Evolutionary conservation across 2,113 vertebrate species (phyloP).

Genomic region (Pomatorhinus ruficollis): DNA sequence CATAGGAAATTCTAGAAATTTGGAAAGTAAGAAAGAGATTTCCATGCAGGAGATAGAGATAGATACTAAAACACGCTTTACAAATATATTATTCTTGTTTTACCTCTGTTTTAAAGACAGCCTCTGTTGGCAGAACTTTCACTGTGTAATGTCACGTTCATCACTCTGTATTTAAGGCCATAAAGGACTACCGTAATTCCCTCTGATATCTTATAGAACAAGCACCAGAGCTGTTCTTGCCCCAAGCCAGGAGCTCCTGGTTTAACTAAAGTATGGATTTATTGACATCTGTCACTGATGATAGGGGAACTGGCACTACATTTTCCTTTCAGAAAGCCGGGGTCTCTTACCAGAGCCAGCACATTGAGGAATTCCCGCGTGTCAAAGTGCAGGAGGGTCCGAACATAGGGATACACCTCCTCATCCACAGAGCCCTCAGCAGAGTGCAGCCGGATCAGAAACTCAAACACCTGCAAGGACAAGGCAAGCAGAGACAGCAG

Average conservation of each 20-base stretch:
- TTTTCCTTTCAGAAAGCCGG: background rate
- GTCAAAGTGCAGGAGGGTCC: slow-evolving; percentile 93
- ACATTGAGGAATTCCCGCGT: slow-evolving; percentile 97
- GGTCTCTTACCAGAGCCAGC: slow-evolving; percentile 88
- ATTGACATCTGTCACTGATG: background rate
- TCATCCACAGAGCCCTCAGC: slow-evolving; percentile 85
- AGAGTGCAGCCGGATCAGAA: slow-evolving; percentile 93
- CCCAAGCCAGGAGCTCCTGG: background rate
- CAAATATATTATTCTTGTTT: background rate
- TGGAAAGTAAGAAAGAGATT: background rate
- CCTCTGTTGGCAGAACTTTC: background rate
- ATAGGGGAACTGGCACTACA: background rate
- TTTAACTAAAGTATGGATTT: background rate
- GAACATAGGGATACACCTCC: slow-evolving; percentile 89
- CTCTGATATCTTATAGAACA: background rate
- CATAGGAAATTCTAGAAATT: background rate
- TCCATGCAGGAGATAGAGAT: background rate
- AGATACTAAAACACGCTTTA: background rate
- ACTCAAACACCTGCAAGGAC: slow-evolving; percentile 90
- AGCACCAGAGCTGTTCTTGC: background rate
- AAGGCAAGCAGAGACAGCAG: background rate
- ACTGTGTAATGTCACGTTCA: background rate
- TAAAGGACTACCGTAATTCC: background rate
- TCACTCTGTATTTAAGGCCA: background rate
- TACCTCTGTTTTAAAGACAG: background rate